These are phyloP conservation scores for Dryomyza anilis DNA, from an alignment of 2,888 invertebrate genomes.

Conservation along the genomic window DNA sequence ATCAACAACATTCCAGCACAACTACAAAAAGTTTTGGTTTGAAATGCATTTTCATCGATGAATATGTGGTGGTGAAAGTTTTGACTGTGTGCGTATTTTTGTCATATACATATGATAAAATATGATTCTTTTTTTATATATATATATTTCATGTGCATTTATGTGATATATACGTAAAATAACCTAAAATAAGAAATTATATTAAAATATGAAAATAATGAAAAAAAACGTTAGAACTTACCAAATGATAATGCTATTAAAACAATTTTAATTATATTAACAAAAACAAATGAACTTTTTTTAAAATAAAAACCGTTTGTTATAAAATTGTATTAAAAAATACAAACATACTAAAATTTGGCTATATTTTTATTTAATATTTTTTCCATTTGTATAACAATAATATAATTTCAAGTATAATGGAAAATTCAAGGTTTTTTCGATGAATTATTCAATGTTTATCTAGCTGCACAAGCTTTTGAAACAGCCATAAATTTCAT, in stretches of 20 bases:
- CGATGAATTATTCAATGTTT: slow-evolving; percentile 2
- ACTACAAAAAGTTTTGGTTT: slow-evolving; percentile 13
- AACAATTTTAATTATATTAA: too few species aligned
- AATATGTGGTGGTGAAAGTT: too few species aligned
- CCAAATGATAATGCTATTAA: too few species aligned
- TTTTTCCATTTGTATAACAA: too few species aligned
- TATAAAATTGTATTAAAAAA: too few species aligned
- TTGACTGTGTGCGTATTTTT: not conserved
- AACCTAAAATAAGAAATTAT: slow-evolving; percentile 5
- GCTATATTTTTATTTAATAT: too few species aligned
- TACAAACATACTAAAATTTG: too few species aligned
- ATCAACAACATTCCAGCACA: slow-evolving; percentile 11
- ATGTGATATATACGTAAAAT: not conserved
- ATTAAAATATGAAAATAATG: not conserved
- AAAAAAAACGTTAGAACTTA: not conserved
- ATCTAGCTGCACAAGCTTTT: not conserved
- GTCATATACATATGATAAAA: not conserved
- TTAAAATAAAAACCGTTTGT: too few species aligned
- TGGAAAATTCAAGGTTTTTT: slow-evolving; percentile 4
- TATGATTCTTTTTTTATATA: not conserved
- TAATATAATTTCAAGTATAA: not conserved
- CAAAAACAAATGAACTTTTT: too few species aligned
- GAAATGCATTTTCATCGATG: slow-evolving; percentile 19
- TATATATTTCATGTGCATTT: not conserved
- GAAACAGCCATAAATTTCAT: not conserved